Conservation (phyloP, 1,140 invertebrate species). For the Philaenus spumarius region DNA sequence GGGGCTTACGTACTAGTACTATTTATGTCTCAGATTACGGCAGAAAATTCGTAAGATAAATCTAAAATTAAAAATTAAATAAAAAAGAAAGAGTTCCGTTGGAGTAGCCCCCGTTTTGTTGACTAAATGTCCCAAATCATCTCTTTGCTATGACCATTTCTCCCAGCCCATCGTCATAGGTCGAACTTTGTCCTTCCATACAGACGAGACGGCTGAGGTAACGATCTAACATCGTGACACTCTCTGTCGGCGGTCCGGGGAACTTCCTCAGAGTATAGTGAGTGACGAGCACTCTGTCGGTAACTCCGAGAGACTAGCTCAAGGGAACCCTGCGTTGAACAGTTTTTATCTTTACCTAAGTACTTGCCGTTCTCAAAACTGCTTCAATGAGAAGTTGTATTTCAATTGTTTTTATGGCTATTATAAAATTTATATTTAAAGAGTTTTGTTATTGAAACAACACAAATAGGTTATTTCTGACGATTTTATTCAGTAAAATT, state of each 20-base stretch:
- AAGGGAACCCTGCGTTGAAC: neutral
- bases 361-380: no score
- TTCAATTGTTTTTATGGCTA: no score
- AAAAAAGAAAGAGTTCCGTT: neutral
- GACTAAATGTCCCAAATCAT: neutral
- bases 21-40: no score
- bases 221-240: slow-evolving; percentile 8
- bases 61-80: neutral
- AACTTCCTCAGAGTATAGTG: slow-evolving; percentile 13
- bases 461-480: no score
- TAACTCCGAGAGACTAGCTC: slow-evolving; percentile 8
- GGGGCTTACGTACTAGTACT: no score
- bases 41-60: no score
- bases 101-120: slow-evolving; percentile 19
- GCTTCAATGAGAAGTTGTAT: no score
- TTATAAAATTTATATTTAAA: no score
- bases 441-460: no score
- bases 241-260: slow-evolving; percentile 18
- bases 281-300: slow-evolving; percentile 16
- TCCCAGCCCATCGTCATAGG: neutral
- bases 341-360: no score
- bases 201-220: neutral
- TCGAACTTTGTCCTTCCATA: neutral
- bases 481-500: no score
- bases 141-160: slow-evolving; percentile 17